These are phyloP conservation scores for Osmerus eperlanus DNA, from an alignment of 2,113 vertebrate genomes.

Conservation along the genomic window DNA sequence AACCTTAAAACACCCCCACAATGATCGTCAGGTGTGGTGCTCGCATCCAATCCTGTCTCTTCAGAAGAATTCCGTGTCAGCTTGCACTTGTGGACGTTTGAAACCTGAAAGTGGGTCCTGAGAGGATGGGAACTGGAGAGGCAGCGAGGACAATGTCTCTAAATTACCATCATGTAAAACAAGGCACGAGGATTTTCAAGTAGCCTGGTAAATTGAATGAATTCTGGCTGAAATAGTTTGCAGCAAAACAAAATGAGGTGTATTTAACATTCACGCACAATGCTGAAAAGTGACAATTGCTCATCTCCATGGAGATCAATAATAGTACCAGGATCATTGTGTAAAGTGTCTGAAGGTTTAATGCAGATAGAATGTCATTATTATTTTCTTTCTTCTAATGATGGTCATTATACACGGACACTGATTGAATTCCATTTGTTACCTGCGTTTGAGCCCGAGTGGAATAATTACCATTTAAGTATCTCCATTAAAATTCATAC, in stretches of 20 bases:
- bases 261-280: conserved; percentile 99
- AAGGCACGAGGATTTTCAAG: conserved; percentile 85
- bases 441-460: conserved; percentile 99
- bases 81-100: conserved; percentile 11
- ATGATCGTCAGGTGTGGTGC: conserved; percentile 30
- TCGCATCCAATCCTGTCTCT: conserved; percentile 10
- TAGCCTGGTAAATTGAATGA: conserved; percentile 85
- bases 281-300: conserved; percentile 99
- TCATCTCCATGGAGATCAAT: conserved; percentile 99
- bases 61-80: conserved; percentile 23
- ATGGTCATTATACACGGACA: conserved; percentile 90
- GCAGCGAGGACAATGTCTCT: conserved; percentile 59
- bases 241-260: conserved; percentile 89
- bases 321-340: conserved; percentile 99
- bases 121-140: conserved; percentile 27
- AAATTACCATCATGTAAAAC: conserved; percentile 84
- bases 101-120: conserved; percentile 18
- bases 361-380: conserved; percentile 99
- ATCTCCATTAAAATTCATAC: conserved; percentile 99
- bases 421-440: conserved; percentile 99
- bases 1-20: conserved; percentile 23
- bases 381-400: conserved; percentile 99
- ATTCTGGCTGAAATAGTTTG: conserved; percentile 90
- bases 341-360: conserved; percentile 99
- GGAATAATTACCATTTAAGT: conserved; percentile 99